Base-by-base conservation (phyloP, 1,140 invertebrate genomes). In the Ephestia elutella region DNA sequence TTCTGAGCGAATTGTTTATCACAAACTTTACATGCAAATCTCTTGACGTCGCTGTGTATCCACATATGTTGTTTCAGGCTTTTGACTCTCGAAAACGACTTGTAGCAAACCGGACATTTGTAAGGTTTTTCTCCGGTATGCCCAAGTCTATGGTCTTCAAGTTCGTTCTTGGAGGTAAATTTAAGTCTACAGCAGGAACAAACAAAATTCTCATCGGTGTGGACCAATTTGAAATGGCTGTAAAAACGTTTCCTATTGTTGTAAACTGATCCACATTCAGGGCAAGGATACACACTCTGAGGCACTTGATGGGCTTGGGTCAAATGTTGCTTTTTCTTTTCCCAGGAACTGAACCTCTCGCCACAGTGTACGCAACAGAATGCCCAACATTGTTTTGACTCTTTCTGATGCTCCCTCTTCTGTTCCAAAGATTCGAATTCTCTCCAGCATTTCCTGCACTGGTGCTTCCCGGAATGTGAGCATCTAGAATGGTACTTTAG, bases 1-100 rank as follows among this genome's bases (percentile, higher is more conserved):
- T 86, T 89, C 38, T 88, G 86, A 7, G 80, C 79, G 70, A 91
- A 91, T 50, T 90, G 87, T 62, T 91, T 91, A 35, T 89, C 73
- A 70, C 90, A 91, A 8, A 88, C 67, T 10, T 80, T 57, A 70
- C 90, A 91, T 28, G 63, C 49, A 28, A 86, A 81, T 48, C 70
- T 54, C 49, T 81, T 86, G 56, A 48, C 87, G 71, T 59, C 86
- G 66, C 51, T 87, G 63, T 89, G 87, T 21, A 80, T 83, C 80
- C 78, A 87, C 65, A 89, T 87, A 51, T 92, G 91, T 3, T 89
- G 88, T 20, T 86, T 87, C 1, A 92, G 44, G 0, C 83, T 90
- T 32, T 87, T 90, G 3, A 83, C 87, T 20, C 89, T 87, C 0
- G 81, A 63, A 55, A 90, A 91, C 5, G 78, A 69, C 56, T 90